Conservation (phyloP, 92 coral and sea anemone genomes). For the Pocillopora meandrina region DNA sequence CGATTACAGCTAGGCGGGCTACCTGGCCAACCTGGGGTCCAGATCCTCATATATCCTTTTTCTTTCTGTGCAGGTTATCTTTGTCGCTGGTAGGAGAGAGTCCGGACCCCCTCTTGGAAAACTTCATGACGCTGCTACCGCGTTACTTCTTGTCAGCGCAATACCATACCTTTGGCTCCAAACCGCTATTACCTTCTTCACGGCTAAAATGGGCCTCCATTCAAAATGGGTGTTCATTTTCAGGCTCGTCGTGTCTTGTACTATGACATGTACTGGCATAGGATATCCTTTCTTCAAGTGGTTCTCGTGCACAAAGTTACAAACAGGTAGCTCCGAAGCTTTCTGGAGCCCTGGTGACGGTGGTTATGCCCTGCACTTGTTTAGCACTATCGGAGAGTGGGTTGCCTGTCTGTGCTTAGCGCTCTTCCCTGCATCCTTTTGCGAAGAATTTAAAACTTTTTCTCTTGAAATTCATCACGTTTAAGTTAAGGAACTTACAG, state of each 20-base stretch:
- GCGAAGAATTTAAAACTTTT: constrained; percentile 73
- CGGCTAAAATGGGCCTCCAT: neutral
- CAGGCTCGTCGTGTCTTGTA: neutral
- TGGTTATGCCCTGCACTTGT: constrained; percentile 78
- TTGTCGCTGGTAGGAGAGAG: neutral
- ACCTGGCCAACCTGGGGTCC: too few relatives aligned
- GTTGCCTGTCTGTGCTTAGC: constrained; percentile 66
- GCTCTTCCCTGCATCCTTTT: constrained; percentile 63
- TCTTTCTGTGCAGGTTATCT: neutral
- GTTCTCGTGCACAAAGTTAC: neutral
- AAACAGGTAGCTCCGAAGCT: constrained; percentile 2
- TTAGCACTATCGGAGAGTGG: constrained; percentile 81
- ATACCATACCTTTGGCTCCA: constrained; percentile 13
- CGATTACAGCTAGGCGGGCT: too few relatives aligned
- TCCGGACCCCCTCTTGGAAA: neutral
- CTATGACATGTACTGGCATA: neutral
- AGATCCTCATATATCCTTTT: neutral
- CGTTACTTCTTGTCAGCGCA: constrained; percentile 13
- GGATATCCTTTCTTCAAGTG: constrained; percentile 1
- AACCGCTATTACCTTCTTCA: constrained; percentile 8
- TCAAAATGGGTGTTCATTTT: neutral
- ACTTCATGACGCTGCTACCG: constrained; percentile 7
- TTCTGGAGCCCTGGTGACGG: constrained; percentile 74
- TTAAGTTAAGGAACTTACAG: neutral
- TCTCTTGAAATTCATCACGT: constrained; percentile 60